Evolutionary conservation across 1,140 invertebrate species (phyloP), one percentile per base, ranked within the genome.

Genomic region (Coptotermes formosanus): DNA sequence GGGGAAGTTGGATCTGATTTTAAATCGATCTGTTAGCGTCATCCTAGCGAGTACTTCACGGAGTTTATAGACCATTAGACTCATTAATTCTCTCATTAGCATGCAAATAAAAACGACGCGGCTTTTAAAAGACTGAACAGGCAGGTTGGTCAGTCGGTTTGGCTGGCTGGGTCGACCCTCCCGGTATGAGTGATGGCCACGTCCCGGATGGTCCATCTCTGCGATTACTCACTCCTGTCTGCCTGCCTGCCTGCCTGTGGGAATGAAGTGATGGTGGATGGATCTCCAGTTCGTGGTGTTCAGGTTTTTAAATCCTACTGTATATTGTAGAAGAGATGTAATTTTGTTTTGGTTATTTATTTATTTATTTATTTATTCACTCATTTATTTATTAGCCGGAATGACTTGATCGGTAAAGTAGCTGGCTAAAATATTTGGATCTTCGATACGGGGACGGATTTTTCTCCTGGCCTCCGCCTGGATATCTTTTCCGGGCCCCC

Each of bases 51-150:
- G 64, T 75, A 30, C 64, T n/a, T 75, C 64, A 75, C 64, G n/a
- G 64, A 30, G 25, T 75, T 75, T 75, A 75, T 75, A 75, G 64
- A 75, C 64, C 64, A 75, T 75, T 75, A 75, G 64, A 30, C 64
- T 75, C 64, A 75, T 75, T 75, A 75, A 75, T 75, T 75, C 64
- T 75, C 64, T 75, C 64, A 75, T 75, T 75, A 75, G 64, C 64
- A 75, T 75, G 64, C 64, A 75, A 75, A 75, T 75, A 75, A 75
- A 55, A 75, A 75, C 64, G 25, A 75, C 64, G 64, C 64, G 64
- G 64, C 64, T 75, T 30, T 75, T 75, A 75, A 75, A 30, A 75
- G 25, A 75, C 8, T 25, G n/a, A 30, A n/a, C 64, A 16, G 52
- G 52, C 9, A 48, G 16, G 48, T 21, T 14, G 64, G 64, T 14